A percentile compares a stretch with the other conserved stretches of the same genome.
phyloP scores from a whole-genome alignment of 1,140 invertebrate species.

The Eumaeus atala region DNA sequence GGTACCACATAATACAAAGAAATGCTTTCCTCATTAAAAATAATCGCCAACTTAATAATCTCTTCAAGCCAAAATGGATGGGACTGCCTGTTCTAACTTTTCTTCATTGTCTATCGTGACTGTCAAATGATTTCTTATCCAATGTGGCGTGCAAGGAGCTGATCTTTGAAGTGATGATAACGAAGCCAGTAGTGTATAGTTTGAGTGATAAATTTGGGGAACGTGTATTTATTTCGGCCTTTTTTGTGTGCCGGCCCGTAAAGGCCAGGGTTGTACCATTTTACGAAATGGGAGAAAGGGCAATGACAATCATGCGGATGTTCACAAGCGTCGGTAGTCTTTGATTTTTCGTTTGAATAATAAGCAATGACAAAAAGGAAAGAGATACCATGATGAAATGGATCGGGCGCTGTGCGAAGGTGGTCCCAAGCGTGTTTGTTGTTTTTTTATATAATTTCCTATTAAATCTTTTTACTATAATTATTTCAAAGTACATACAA shows the following conservation, averaged over 20 bases:
- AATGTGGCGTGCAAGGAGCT: conserved; percentile 32
- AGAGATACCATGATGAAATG: too few relatives aligned
- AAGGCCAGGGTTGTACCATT: neutral
- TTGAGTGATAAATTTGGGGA: conserved; percentile 34
- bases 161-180: conserved; percentile 25
- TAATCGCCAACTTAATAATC: conserved; percentile 48
- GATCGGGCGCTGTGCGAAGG: too few relatives aligned
- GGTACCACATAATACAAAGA: too few relatives aligned
- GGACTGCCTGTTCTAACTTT: neutral
- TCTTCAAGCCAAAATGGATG: conserved; percentile 52
- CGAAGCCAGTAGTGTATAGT: conserved; percentile 36
- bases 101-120: conserved; percentile 25
- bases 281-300: too few relatives aligned
- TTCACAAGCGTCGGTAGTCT: too few relatives aligned
- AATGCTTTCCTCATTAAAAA: conserved; percentile 49
- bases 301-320: too few relatives aligned
- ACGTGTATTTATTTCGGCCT: conserved; percentile 13
- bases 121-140: conserved; percentile 33
- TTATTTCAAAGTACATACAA: too few relatives aligned
- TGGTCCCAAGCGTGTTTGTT: too few relatives aligned
- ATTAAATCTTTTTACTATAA: too few relatives aligned
- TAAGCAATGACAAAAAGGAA: too few relatives aligned
- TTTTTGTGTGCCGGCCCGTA: conserved; percentile 11
- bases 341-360: too few relatives aligned
- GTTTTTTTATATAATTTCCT: too few relatives aligned